A percentile compares a stretch with the other conserved stretches of the same genome.
Conservation (phyloP, 2,113 vertebrate species). For the Solea solea region DNA sequence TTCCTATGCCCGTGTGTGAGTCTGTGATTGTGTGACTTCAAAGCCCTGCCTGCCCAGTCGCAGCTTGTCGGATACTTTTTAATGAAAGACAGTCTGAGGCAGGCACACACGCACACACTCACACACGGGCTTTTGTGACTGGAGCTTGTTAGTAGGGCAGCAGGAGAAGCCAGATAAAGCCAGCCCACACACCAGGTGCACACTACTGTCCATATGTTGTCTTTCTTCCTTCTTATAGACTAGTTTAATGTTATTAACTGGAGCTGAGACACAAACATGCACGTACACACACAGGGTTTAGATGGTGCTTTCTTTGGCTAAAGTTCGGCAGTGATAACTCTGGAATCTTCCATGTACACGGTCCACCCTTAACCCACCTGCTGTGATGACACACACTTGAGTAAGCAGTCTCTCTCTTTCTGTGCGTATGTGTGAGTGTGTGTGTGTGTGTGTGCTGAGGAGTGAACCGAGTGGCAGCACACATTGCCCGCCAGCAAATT, state of each 20-base stretch:
- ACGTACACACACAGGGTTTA: conserved; percentile 24
- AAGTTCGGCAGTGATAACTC: conserved; percentile 29
- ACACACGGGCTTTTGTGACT: conserved; percentile 37
- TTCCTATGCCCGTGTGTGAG: conserved; percentile 12
- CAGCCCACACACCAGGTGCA: conserved; percentile 61
- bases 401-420: conserved; percentile 44
- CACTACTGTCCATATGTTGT: conserved; percentile 20
- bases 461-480: conserved; percentile 49
- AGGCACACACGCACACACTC: conserved; percentile 11
- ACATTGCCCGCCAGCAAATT: conserved; percentile 62
- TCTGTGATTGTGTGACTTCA: conserved; percentile 45
- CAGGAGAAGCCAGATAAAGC: conserved; percentile 51
- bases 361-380: conserved; percentile 61
- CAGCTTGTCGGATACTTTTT: conserved; percentile 46
- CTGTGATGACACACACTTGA: conserved; percentile 52
- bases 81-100: conserved; percentile 37
- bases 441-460: conserved; percentile 20
- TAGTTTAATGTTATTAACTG: no score
- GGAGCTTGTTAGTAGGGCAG: conserved; percentile 62
- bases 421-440: conserved; percentile 10
- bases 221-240: conserved; percentile 17
- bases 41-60: conserved; percentile 48
- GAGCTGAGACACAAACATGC: conserved; percentile 45
- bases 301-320: conserved; percentile 40
- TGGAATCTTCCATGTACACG: conserved; percentile 48